Percentiles rank a stretch among this genome's conserved stretches.
phyloP scores from a whole-genome alignment of 2,113 vertebrate species.

The Cnemophilus loriae region DNA sequence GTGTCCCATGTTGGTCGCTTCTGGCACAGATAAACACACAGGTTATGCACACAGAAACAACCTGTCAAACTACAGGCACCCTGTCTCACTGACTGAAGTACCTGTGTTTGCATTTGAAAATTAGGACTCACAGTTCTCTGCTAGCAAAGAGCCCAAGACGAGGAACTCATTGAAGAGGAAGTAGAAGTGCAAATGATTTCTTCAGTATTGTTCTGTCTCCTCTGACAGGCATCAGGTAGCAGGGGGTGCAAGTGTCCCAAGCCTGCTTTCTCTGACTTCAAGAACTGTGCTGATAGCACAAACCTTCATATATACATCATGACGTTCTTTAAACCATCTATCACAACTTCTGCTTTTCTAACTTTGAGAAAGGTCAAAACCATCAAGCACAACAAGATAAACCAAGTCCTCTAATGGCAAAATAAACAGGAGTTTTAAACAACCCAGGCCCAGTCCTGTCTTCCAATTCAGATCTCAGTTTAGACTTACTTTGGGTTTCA shows the following conservation, averaged over 20 bases:
- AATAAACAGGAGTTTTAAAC: background rate
- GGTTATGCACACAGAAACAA: background rate
- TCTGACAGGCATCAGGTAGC: background rate
- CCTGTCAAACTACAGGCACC: background rate
- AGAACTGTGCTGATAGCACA: background rate
- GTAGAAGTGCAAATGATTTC: background rate
- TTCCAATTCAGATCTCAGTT: background rate
- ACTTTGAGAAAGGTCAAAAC: background rate
- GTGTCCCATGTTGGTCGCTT: background rate
- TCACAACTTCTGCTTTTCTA: background rate
- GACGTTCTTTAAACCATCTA: background rate
- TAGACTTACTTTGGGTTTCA: conserved; percentile 5
- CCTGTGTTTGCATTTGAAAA: background rate
- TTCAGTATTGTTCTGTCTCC: background rate
- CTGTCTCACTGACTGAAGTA: background rate
- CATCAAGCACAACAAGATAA: background rate
- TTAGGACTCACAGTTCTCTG: background rate
- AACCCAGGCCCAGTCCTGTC: background rate
- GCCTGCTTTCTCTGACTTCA: background rate
- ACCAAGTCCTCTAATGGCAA: background rate
- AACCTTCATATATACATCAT: background rate
- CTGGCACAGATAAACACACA: background rate
- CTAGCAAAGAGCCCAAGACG: background rate
- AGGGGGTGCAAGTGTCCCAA: background rate
- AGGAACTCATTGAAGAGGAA: background rate